Conservation (phyloP, 2,888 invertebrate species). For the Pachliopta kotzebuea region DNA sequence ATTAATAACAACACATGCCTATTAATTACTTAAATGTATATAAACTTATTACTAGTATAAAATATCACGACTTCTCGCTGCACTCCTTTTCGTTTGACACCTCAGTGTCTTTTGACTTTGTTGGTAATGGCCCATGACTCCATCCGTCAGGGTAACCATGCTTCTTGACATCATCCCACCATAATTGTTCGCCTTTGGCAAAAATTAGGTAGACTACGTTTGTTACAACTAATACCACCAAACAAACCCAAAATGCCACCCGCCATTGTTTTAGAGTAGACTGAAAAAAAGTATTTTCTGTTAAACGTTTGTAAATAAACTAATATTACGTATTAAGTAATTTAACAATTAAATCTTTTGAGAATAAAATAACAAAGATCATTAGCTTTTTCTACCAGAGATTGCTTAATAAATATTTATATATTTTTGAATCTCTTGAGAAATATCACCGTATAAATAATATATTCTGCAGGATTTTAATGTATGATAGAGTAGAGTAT, state of each 20-base stretch:
- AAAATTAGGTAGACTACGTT: conserved; percentile 85
- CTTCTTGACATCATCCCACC: conserved; percentile 85
- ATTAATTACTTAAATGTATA: not conserved
- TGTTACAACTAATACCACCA: conserved; percentile 83
- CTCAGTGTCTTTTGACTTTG: conserved; percentile 51
- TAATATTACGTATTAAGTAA: not conserved
- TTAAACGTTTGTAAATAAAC: not conserved
- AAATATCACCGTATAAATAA: too few relatives aligned
- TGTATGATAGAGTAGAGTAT: too few relatives aligned
- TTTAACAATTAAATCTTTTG: not conserved
- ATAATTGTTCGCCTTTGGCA: conserved; percentile 87
- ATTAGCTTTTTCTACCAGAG: too few relatives aligned
- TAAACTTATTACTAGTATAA: not conserved
- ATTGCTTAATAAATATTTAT: too few relatives aligned
- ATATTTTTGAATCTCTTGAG: too few relatives aligned
- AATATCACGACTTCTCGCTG: conserved; percentile 42
- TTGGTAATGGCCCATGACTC: conserved; percentile 63
- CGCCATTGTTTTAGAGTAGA: conserved; percentile 86
- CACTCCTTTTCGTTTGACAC: conserved; percentile 38
- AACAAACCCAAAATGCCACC: conserved; percentile 89
- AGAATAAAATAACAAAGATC: too few relatives aligned
- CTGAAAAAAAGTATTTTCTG: conserved; percentile 50
- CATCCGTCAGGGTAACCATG: conserved; percentile 67
- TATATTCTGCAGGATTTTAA: too few relatives aligned
- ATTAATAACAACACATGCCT: conserved; percentile 12